Conservation (phyloP, 2,888 invertebrate genomes). For the Drosophila putrida region DNA sequence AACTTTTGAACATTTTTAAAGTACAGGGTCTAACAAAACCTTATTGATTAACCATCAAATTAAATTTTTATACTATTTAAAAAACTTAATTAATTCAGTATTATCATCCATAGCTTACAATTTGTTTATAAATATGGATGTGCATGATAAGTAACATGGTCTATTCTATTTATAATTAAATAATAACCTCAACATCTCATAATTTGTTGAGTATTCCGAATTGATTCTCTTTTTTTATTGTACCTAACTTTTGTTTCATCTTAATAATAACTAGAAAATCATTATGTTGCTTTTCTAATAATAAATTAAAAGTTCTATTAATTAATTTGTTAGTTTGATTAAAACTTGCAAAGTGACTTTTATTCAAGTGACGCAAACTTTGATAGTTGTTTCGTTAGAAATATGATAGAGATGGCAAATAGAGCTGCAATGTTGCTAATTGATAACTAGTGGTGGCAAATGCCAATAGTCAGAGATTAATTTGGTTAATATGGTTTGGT, state of each 20-base stretch:
- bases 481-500: not conserved
- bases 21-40: too few relatives aligned
- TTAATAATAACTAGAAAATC: slow-evolving; percentile 2
- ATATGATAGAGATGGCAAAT: not conserved
- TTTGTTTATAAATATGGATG: too few relatives aligned
- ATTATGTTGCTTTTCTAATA: not conserved
- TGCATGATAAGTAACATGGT: too few relatives aligned
- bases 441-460: slow-evolving; percentile 15
- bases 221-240: too few relatives aligned
- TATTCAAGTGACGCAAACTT: slow-evolving; percentile 17
- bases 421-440: not conserved
- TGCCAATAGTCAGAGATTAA: slow-evolving; percentile 11
- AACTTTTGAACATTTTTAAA: too few relatives aligned
- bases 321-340: slow-evolving; percentile 20
- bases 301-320: slow-evolving; percentile 14
- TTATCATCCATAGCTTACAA: too few relatives aligned
- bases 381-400: not conserved
- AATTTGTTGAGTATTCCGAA: too few relatives aligned
- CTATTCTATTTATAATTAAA: too few relatives aligned
- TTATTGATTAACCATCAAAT: too few relatives aligned
- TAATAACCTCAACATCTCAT: too few relatives aligned
- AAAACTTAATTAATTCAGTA: too few relatives aligned
- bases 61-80: too few relatives aligned
- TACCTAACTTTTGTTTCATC: not conserved
- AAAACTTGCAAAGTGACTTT: slow-evolving; percentile 21